Evolutionary conservation across 30 jellyfish, hydroid and myxozoan species (phyloP).

Genomic region (Rhopilema esculentum): DNA sequence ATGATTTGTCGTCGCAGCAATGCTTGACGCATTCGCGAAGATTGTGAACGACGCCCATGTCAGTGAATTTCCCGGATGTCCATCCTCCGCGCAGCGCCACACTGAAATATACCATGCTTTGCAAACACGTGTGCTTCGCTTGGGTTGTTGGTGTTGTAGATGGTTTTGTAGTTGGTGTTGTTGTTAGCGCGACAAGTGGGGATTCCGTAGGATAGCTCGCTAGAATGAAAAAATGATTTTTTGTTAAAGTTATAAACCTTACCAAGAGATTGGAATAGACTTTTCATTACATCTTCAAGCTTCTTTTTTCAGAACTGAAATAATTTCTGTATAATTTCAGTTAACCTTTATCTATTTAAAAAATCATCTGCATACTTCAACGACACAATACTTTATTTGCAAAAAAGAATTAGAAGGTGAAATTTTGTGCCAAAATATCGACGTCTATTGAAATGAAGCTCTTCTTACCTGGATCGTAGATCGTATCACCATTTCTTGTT

Average conservation of each 20-base stretch:
- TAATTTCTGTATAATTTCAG: too few relatives aligned
- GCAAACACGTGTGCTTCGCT: constrained; percentile 81
- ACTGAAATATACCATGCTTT: constrained; percentile 92
- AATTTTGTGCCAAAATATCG: too few relatives aligned
- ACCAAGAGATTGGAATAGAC: too few relatives aligned
- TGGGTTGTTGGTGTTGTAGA: constrained; percentile 82
- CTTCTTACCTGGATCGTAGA: constrained; percentile 97
- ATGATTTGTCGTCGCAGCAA: constrained; percentile 93
- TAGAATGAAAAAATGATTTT: neutral
- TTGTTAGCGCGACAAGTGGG: constrained; percentile 62
- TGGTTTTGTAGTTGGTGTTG: constrained; percentile 55
- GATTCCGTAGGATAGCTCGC: constrained; percentile 73
- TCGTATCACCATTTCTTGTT: constrained; percentile 79
- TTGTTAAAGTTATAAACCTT: neutral
- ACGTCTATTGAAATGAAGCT: too few relatives aligned
- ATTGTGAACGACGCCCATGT: constrained; percentile 88
- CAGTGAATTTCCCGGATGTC: constrained; percentile 97
- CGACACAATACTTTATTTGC: too few relatives aligned
- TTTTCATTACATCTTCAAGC: too few relatives aligned
- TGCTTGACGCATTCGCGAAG: constrained; percentile 87
- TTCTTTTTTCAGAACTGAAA: too few relatives aligned
- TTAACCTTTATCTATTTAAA: too few relatives aligned
- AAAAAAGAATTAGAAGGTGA: too few relatives aligned
- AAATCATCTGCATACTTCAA: too few relatives aligned
- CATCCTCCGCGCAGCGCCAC: constrained; percentile 98